These are phyloP conservation scores for Sanderia malayensis DNA, from an alignment of 30 jellyfish, hydroid and myxozoan genomes.

Conservation along the genomic window DNA sequence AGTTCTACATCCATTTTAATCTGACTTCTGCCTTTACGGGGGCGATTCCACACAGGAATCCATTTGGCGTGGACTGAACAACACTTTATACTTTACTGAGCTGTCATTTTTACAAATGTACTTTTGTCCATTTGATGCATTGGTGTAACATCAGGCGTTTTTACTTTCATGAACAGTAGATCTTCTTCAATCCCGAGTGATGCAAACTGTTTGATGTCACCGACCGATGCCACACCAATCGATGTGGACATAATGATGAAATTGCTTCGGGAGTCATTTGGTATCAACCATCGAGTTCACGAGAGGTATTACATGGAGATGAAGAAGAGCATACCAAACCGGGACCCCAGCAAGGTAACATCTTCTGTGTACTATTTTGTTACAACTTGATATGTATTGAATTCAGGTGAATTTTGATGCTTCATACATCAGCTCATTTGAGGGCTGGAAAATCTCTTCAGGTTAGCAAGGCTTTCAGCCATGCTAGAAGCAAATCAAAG, in stretches of 20 bases:
- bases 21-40: not conserved
- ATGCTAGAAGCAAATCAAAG: too few species aligned
- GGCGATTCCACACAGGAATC: not conserved
- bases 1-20: too few species aligned
- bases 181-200: constrained; percentile 15
- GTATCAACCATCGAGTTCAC: constrained; percentile 35
- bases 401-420: too few species aligned
- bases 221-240: constrained; percentile 53
- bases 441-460: too few species aligned
- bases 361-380: too few species aligned
- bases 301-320: constrained; percentile 22
- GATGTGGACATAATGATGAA: constrained; percentile 50
- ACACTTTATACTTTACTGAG: not conserved
- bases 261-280: constrained; percentile 48
- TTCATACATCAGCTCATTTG: too few species aligned
- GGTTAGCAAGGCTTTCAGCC: too few species aligned
- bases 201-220: constrained; percentile 26
- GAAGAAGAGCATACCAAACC: constrained; percentile 37
- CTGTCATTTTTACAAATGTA: not conserved
- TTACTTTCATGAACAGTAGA: too few species aligned
- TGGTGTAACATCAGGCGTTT: not conserved
- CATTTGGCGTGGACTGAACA: not conserved
- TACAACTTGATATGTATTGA: too few species aligned
- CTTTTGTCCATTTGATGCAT: too few species aligned
- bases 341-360: constrained; percentile 51